phyloP scores from a whole-genome alignment of 2,888 invertebrate genomes.

The Drosophila anceps region DNA sequence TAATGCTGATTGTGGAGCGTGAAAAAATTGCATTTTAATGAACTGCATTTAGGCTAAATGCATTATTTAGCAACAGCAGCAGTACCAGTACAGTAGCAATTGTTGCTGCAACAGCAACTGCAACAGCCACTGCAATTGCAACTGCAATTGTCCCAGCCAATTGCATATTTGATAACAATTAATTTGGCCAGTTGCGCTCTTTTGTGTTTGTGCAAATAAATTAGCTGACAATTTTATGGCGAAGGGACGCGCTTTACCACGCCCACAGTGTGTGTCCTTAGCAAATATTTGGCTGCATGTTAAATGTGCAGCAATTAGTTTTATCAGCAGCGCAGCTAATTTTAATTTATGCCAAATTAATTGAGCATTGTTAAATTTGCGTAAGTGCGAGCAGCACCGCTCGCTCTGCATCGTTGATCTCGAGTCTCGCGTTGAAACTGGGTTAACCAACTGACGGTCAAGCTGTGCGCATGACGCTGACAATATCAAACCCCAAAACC shows the following conservation, averaged over 20 bases:
- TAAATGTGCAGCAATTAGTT: conserved; percentile 73
- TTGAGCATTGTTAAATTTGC: conserved; percentile 67
- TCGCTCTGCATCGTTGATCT: conserved; percentile 12
- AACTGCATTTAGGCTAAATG: conserved; percentile 36
- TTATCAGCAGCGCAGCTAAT: conserved; percentile 25
- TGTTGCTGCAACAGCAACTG: conserved; percentile 6
- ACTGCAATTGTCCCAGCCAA: conserved; percentile 47
- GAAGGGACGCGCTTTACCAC: background rate
- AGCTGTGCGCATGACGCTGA: background rate
- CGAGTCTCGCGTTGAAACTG: conserved; percentile 20
- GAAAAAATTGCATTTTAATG: conserved; percentile 41
- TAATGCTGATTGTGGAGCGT: conserved; percentile 19
- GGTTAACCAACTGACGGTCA: conserved; percentile 22
- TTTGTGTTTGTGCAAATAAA: conserved; percentile 72
- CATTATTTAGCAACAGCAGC: conserved; percentile 38
- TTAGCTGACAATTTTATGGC: conserved; percentile 46
- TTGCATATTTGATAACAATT: conserved; percentile 77
- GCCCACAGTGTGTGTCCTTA: conserved; percentile 23
- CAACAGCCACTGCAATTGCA: conserved; percentile 9
- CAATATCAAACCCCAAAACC: conserved; percentile 40
- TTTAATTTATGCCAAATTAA: conserved; percentile 79
- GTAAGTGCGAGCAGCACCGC: no score
- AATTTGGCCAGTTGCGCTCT: conserved; percentile 66
- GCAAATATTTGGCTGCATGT: conserved; percentile 70
- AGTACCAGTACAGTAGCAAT: conserved; percentile 7